Evolutionary conservation across 1,140 invertebrate species (phyloP).

Genomic region (Aphelinus atriplicis): DNA sequence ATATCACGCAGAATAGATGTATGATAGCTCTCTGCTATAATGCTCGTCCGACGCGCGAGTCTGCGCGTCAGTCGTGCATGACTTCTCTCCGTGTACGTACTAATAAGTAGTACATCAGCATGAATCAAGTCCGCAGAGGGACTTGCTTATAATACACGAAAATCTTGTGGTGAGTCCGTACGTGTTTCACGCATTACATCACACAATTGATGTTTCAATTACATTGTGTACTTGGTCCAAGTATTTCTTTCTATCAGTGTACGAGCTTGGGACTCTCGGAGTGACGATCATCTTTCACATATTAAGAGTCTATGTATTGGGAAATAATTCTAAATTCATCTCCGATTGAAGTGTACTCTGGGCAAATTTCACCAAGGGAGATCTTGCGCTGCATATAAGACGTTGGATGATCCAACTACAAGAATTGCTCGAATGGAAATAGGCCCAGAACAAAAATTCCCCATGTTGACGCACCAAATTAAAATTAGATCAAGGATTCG

Average conservation of each 20-base stretch:
- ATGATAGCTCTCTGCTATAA: too few relatives aligned
- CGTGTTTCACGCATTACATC: too few relatives aligned
- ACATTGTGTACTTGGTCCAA: too few relatives aligned
- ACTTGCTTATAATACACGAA: too few relatives aligned
- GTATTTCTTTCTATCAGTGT: background rate
- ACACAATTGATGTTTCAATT: too few relatives aligned
- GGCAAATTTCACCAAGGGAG: constrained; percentile 45
- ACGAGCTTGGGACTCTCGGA: constrained; percentile 56
- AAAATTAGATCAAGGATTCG: constrained; percentile 46
- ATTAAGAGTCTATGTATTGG: constrained; percentile 41
- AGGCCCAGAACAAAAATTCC: constrained; percentile 48
- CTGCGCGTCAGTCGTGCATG: too few relatives aligned
- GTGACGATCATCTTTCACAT: constrained; percentile 46
- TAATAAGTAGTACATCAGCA: too few relatives aligned
- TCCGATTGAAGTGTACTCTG: constrained; percentile 36
- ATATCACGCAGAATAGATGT: too few relatives aligned
- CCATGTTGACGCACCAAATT: constrained; percentile 58
- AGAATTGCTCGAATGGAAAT: constrained; percentile 51
- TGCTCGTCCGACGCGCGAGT: too few relatives aligned
- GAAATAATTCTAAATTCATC: constrained; percentile 20
- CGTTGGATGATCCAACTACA: constrained; percentile 52
- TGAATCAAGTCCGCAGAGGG: too few relatives aligned
- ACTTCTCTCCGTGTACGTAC: too few relatives aligned
- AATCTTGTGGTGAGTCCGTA: too few relatives aligned
- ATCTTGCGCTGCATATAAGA: constrained; percentile 46